Base-by-base conservation (phyloP, 1,140 invertebrate genomes). In the Hycleus phaleratus region DNA sequence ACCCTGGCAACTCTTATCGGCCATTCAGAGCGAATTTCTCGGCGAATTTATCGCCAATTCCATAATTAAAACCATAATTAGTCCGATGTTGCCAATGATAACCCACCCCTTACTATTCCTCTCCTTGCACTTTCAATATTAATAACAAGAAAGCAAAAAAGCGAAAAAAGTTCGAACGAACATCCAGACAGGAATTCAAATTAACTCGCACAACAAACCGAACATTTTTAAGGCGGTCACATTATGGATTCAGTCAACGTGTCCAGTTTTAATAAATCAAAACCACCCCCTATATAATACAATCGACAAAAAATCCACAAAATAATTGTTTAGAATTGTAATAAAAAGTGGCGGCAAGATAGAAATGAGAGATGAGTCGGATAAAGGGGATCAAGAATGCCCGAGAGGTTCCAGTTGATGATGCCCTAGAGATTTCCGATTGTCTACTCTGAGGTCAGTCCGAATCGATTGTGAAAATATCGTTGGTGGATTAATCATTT, bases 321-420 rank as follows among this genome's bases (percentile, higher is more conserved):
- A 61, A 58, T 42, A 61, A 61, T 43, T 46, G 46, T 38, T 46
- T 59, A 50, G 26, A 32, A 32, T 5, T 32, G 32, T 32, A 32
- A 7, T 5, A 4, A 7, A 7, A 32, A 7, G 32, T 32, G 32
- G 3, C 4, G 32, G 32, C 3, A 5, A 7, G 32, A 32, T 4
- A 32, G 32, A 47, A 61, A 61, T 61, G 60, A 61, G 51, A 58
- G 60, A 61, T 61, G 60, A 48, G 56, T 54, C 10, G 44, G 60
- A 58, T 61, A 61, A 61, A 47, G 52, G 60, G 58, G 60, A 61
- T 61, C 60, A 61, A 57, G 60, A 49, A 61, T 47, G 55, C 56
- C 55, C 60, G 18, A 11, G 56, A 54, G 60, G 43, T 25, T 40
- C 38, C 55, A 43, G 55, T 32, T 56, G 46, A 56, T 61, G 44